Conservation (phyloP, 2,888 invertebrate species). For the Drymonia ruficornis region DNA sequence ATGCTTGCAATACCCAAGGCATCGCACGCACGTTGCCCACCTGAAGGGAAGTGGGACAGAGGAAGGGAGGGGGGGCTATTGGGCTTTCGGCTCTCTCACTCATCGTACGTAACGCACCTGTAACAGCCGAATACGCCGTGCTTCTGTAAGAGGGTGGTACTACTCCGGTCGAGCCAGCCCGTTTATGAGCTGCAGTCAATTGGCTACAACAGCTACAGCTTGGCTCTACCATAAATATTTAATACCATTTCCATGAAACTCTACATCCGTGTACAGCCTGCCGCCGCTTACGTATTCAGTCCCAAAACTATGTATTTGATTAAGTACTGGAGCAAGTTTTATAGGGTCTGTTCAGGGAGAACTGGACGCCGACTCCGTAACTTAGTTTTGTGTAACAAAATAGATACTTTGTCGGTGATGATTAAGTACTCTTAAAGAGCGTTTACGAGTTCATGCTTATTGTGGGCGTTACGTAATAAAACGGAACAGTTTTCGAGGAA, state of each 20-base stretch:
- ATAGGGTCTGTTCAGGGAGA: slow-evolving; percentile 36
- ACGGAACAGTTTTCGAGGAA: background rate
- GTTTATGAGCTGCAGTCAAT: no score
- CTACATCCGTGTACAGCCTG: slow-evolving; percentile 9
- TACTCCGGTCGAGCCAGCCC: no score
- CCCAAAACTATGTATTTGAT: slow-evolving; percentile 61
- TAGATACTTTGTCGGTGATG: slow-evolving; percentile 33
- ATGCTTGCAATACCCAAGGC: no score
- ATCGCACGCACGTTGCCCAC: no score
- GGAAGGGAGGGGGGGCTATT: no score
- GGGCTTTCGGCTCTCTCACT: no score
- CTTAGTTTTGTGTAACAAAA: slow-evolving; percentile 36
- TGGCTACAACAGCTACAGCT: no score
- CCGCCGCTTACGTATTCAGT: slow-evolving; percentile 42
- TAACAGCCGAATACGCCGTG: no score
- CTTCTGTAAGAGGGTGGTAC: no score
- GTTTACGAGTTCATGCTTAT: slow-evolving; percentile 4
- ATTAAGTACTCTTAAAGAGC: slow-evolving; percentile 24
- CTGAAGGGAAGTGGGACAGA: no score
- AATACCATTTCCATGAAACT: slow-evolving; percentile 14
- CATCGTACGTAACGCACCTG: no score
- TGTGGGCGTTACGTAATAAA: background rate
- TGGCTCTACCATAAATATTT: no score
- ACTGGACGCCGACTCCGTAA: slow-evolving; percentile 18
- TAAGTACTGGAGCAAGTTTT: slow-evolving; percentile 52